Percentiles rank a stretch among this genome's conserved stretches.
Conservation (phyloP, 1,140 invertebrate genomes). For the Calephelis virginiensis region DNA sequence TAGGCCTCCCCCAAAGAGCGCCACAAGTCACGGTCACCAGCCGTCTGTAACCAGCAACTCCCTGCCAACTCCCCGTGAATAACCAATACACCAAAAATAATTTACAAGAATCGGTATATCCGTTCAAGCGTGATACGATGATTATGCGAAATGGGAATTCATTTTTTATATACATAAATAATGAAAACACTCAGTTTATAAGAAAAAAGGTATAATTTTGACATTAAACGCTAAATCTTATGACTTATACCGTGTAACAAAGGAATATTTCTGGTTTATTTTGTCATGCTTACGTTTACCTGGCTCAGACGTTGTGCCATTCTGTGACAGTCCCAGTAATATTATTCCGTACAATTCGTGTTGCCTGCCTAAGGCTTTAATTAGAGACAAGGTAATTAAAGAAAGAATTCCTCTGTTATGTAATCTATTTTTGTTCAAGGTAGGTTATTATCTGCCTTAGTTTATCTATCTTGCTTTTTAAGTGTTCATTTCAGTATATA, state of each 20-base stretch:
- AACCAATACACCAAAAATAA: too few species aligned
- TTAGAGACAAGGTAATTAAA: constrained; percentile 34
- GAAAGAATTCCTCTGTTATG: constrained; percentile 6
- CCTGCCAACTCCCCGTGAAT: too few species aligned
- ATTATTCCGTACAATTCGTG: constrained; percentile 37
- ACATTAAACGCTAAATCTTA: constrained; percentile 17
- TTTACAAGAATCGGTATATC: too few species aligned
- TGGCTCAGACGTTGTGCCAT: constrained; percentile 42
- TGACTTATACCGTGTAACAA: constrained; percentile 26
- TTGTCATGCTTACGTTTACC: constrained; percentile 41
- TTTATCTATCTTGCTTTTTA: background rate
- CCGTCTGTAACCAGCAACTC: too few species aligned
- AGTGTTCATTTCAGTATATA: background rate
- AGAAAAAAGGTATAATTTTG: too few species aligned
- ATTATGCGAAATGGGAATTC: too few species aligned
- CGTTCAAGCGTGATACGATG: too few species aligned
- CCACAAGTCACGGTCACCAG: too few species aligned
- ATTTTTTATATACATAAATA: too few species aligned
- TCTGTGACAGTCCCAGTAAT: constrained; percentile 50
- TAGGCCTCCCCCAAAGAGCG: too few species aligned
- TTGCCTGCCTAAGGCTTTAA: constrained; percentile 35
- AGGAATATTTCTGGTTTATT: constrained; percentile 31
- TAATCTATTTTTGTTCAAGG: background rate
- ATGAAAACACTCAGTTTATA: too few species aligned
- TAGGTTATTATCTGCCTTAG: background rate